Conservation (phyloP, 1,140 invertebrate species). For the Hydropsyche tenuis region DNA sequence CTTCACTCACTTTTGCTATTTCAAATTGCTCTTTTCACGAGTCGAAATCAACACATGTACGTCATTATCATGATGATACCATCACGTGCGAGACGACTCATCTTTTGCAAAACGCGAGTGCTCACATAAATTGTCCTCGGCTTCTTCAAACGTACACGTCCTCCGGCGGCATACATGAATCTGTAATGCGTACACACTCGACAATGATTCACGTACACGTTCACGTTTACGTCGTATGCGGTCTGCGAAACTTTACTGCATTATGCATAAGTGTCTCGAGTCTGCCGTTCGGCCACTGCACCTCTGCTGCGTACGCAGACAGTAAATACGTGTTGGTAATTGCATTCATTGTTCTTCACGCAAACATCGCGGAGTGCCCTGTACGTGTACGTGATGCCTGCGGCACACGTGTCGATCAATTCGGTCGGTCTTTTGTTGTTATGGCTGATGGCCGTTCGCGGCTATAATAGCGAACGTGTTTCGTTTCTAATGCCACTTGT, state of each 20-base stretch:
- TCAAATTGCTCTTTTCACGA: background rate
- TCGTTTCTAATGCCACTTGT: too few relatives aligned
- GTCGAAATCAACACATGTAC: background rate
- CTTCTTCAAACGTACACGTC: background rate
- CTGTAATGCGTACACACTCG: constrained; percentile 1
- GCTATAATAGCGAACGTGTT: too few relatives aligned
- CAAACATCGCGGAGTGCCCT: constrained; percentile 3
- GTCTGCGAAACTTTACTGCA: too few relatives aligned
- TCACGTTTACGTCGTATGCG: too few relatives aligned
- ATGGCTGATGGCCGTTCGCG: too few relatives aligned
- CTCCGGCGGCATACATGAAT: constrained; percentile 4
- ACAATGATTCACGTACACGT: too few relatives aligned
- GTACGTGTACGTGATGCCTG: too few relatives aligned
- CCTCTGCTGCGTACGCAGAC: background rate
- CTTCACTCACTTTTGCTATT: background rate
- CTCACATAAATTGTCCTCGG: too few relatives aligned
- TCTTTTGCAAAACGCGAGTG: background rate
- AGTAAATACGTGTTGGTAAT: constrained; percentile 34
- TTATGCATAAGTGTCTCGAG: background rate
- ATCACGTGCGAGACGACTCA: too few relatives aligned
- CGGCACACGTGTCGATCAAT: too few relatives aligned
- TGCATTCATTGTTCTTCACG: constrained; percentile 48
- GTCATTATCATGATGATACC: background rate
- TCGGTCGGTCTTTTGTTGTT: too few relatives aligned
- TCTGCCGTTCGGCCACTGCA: background rate